phyloP scores from a whole-genome alignment of 2,797 vertebrate species.

The Gymnopithys bicolor region DNA sequence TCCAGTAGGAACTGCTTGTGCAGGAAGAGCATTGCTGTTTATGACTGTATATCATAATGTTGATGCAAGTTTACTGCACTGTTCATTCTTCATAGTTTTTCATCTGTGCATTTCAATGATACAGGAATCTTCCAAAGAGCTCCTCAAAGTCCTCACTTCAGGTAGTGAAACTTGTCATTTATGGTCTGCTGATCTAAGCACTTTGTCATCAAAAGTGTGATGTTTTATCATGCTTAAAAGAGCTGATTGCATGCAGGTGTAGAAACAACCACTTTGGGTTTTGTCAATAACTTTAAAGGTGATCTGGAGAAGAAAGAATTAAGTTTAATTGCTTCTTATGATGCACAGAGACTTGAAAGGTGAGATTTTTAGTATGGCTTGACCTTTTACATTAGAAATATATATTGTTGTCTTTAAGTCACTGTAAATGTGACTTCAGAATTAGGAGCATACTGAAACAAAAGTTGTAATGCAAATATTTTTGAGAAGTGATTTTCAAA shows the following conservation, averaged over 20 bases:
- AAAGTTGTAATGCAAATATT: constrained; percentile 1
- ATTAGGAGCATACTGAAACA: neutral
- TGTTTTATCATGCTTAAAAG: neutral
- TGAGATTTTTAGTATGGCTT: neutral
- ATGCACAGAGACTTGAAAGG: neutral
- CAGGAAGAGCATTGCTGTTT: neutral
- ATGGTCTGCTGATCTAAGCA: neutral
- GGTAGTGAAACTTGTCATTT: neutral
- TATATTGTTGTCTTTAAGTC: neutral
- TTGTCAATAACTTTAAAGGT: neutral
- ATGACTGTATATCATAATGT: neutral
- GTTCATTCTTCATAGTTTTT: neutral
- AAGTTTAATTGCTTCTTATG: neutral
- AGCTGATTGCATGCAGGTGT: neutral
- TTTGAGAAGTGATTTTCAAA: neutral
- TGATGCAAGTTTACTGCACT: neutral
- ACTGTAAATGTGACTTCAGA: neutral
- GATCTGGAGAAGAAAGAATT: neutral
- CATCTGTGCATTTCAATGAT: neutral
- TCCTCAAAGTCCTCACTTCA: neutral
- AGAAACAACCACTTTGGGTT: neutral
- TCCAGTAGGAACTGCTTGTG: neutral
- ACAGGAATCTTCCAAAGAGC: neutral
- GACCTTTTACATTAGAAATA: neutral
- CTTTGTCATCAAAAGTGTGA: neutral